Evolutionary conservation across 1,140 invertebrate genomes (phyloP), one percentile per base, ranked within the genome.

Genomic region (Coenobita brevimanus): DNA sequence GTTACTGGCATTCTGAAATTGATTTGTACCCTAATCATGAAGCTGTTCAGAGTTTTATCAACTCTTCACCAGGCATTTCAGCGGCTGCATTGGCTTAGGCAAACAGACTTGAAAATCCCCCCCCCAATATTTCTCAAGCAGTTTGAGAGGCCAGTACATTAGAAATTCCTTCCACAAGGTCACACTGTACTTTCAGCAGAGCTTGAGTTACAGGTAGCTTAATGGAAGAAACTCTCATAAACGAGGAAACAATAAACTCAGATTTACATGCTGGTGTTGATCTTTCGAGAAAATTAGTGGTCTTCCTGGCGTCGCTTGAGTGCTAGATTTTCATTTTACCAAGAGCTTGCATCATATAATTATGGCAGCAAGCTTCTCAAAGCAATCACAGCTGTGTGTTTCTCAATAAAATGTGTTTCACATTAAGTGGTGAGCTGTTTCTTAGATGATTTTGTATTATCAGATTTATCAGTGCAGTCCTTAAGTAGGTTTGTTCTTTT

Each of bases 241-340:
- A 30, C 21, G 30, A 21, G 30, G 1, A 71, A 33, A 71, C 67
- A 30, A 71, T 3, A 71, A 71, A 71, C 15, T 71, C 1, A 17
- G 67, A 1, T 30, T 71, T 71, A 71, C 21, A 71, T 24, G 30
- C 15, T 71, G 21, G 30, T n/a, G 15, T n/a, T n/a, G n/a, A n/a
- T n/a, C n/a, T n/a, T n/a, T n/a, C n/a, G n/a, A n/a, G n/a, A n/a
- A n/a, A n/a, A 57, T 57, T 24, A 30, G 67, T 0, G 15, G 67
- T 71, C 67, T 71, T 71, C 67, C 67, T 71, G 1, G 67, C 67
- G 2, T 71, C 67, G 30, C 67, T 71, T 71, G 67, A 71, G n/a
- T n/a, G n/a, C n/a, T n/a, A n/a, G n/a, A n/a, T n/a, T n/a, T n/a
- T n/a, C n/a, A 57, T 57, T 57, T 57, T 57, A n/a, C n/a, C n/a